A percentile compares a stretch with the other conserved stretches of the same genome.
phyloP scores from a whole-genome alignment of 30 jellyfish, hydroid and myxozoan genomes.

The Chironex yamaguchii region DNA sequence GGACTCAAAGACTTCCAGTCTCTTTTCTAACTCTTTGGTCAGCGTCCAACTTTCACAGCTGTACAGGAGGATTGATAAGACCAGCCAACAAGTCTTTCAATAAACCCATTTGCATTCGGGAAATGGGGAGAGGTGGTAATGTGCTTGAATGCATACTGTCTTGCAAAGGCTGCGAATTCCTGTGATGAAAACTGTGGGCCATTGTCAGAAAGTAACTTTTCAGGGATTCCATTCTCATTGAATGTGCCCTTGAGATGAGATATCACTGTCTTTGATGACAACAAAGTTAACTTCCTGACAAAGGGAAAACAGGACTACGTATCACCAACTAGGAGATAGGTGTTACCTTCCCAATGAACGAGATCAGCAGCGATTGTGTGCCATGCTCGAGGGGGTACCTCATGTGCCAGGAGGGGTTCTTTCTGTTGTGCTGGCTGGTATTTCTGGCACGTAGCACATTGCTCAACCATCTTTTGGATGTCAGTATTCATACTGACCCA shows the following conservation, averaged over 20 bases:
- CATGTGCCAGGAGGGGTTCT: slow-evolving; percentile 65
- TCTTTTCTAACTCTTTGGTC: no score
- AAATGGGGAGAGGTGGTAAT: no score
- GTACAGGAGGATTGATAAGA: no score
- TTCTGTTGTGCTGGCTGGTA: neutral
- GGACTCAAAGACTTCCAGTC: no score
- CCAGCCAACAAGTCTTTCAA: no score
- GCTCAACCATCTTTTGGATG: slow-evolving; percentile 5
- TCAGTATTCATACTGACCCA: slow-evolving; percentile 29
- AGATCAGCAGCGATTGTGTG: slow-evolving; percentile 45
- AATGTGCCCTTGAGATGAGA: slow-evolving; percentile 11
- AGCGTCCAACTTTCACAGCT: no score
- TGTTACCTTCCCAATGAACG: slow-evolving; percentile 8
- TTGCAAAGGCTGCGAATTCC: slow-evolving; percentile 19
- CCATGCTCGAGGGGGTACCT: slow-evolving; percentile 55
- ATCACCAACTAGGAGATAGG: slow-evolving; percentile 40
- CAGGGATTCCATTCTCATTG: slow-evolving; percentile 51
- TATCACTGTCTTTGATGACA: slow-evolving; percentile 29
- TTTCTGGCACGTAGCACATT: slow-evolving; percentile 25
- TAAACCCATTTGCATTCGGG: no score
- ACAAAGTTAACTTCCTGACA: neutral
- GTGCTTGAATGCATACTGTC: slow-evolving; percentile 24
- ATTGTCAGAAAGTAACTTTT: slow-evolving; percentile 42
- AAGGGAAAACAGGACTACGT: slow-evolving; percentile 22
- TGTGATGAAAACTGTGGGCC: slow-evolving; percentile 51